Conservation (phyloP, 1,140 invertebrate species). For the Mizuhopecten yessoensis region DNA sequence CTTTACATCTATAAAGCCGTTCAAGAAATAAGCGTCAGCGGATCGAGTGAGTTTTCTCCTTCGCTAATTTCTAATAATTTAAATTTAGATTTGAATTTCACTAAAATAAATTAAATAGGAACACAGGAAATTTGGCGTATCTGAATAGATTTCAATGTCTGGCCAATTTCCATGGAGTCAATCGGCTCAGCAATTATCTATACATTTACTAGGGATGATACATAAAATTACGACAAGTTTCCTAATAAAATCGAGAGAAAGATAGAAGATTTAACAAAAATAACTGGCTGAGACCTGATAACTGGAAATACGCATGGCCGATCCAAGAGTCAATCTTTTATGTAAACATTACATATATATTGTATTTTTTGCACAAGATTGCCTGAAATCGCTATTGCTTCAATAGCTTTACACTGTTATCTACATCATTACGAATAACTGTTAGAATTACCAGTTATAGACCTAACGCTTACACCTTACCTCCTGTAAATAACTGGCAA, state of each 20-base stretch:
- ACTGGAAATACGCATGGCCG: neutral
- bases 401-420: neutral
- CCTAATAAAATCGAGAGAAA: constrained; percentile 30
- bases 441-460: neutral
- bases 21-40: neutral
- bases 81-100: constrained; percentile 13
- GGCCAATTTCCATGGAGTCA: constrained; percentile 13
- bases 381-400: neutral
- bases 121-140: constrained; percentile 1
- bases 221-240: constrained; percentile 35
- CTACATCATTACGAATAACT: constrained; percentile 9
- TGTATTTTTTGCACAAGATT: constrained; percentile 3
- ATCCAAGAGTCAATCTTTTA: constrained; percentile 19
- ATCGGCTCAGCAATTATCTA: neutral
- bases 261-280: constrained; percentile 4
- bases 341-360: neutral
- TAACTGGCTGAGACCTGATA: neutral
- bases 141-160: constrained; percentile 17
- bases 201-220: neutral
- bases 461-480: neutral
- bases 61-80: constrained; percentile 8
- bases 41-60: neutral
- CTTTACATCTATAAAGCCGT: neutral
- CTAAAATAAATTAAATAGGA: neutral
- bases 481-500: neutral